Conservation (phyloP, 2,113 vertebrate genomes). For the Aix galericulata region DNA sequence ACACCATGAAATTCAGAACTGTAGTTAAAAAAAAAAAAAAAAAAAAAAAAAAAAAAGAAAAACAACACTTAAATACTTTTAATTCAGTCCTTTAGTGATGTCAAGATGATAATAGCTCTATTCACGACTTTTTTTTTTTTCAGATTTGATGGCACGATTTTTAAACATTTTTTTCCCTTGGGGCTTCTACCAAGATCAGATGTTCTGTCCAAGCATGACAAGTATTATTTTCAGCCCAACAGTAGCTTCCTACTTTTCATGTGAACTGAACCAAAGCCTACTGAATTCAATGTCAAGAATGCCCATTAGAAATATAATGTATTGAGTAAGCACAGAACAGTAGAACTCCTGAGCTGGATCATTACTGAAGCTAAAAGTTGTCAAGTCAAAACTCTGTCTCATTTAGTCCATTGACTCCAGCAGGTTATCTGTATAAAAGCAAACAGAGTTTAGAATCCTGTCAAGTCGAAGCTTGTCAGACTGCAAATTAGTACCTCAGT, state of each 20-base stretch:
- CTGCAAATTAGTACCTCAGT: conserved; percentile 16
- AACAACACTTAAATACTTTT: not conserved
- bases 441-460: conserved; percentile 6
- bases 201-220: not conserved
- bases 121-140: not conserved
- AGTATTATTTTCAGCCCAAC: not conserved
- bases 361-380: not conserved
- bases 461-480: conserved; percentile 16
- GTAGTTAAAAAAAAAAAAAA: conserved; percentile 10
- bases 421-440: not conserved
- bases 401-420: not conserved
- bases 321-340: not conserved
- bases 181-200: not conserved
- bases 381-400: not conserved
- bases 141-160: not conserved
- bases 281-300: not conserved
- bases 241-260: not conserved
- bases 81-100: not conserved
- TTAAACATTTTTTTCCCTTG: not conserved
- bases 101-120: not conserved
- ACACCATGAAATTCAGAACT: not conserved
- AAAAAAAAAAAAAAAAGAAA: conserved; percentile 22
- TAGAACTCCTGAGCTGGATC: not conserved
- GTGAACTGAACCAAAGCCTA: not conserved
- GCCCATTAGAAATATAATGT: not conserved